Base-by-base conservation (phyloP, 2,113 vertebrate genomes). In the Carassius gibelio region DNA sequence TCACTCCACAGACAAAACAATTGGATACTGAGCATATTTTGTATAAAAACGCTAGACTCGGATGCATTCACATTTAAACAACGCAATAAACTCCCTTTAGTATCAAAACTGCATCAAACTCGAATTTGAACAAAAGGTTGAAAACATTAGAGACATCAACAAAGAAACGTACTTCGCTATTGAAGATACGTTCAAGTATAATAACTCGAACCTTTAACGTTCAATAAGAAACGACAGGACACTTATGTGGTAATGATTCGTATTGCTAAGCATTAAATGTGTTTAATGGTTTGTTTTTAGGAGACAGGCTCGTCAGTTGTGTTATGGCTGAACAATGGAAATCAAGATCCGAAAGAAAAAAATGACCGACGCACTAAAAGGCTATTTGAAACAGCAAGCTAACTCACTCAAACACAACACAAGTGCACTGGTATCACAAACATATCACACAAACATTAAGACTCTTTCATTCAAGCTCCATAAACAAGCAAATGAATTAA, bases 311-410 rank as follows among this genome's bases (percentile, higher is more conserved):
- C 19, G 76, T 74, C 66, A 64, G 68, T 59, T 61, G 42, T 75
- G 30, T 88, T 86, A 62, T 42, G 59, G 62, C 68, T 83, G 52
- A 88, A 89, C 85, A 90, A 91, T 89, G 74, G 89, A 75, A 81
- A 83, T 88, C 76, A 81, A 88, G 81, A 81, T 85, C 42, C 36
- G 45, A 57, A 30, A 30, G 30, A 30, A 30, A 30, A 86, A 87
- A 87, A 84, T 85, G 87, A 88, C 85, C 87, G 83, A 85, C 88
- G 57, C 68, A 84, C 66, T 71, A 61, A 87, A 62, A 45, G 75
- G 34, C 76, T 45, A 75, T 86, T 81, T 69, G 52, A 84, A 59
- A 50, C 75, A 82, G 38, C 85, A 45, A 86, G 78, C 87, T 36
- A 85, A 81, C 59, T 48, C 19, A 14, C 17, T 45, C 8, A 19